Base-by-base conservation (phyloP, 2,113 vertebrate species). In the Dicentrarchus labrax region DNA sequence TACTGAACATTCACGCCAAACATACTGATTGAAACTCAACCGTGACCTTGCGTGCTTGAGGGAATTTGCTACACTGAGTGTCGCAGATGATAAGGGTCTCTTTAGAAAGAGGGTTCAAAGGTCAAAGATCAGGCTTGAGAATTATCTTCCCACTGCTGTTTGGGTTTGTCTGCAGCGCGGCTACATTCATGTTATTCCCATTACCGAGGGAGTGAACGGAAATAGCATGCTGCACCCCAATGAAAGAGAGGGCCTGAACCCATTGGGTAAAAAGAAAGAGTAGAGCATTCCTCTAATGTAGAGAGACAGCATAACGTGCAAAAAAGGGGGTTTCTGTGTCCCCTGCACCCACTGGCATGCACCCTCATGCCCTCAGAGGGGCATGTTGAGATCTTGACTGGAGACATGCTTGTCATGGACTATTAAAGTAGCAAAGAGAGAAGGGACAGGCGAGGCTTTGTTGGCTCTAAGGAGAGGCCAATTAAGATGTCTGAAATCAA, bases 401-500 rank as follows among this genome's bases (percentile, higher is more conserved):
- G 47, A 90, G 91, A 92, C 91, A 82, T 86, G 90, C 86, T 83
- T 90, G 90, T 92, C 93, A 91, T 41, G 24, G 67, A 57, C 88
- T 89, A 80, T 93, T 93, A 90, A 76, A 88, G 62, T 64, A 79
- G 88, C 62, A 70, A 75, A 83, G 88, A 72, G 80, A 73, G 71
- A 76, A 53, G 79, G 64, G 64, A 93, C 87, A 93, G 84, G 76
- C 51, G 0, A 75, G 70, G 76, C 85, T 86, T 93, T 93, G 93
- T 94, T 86, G 75, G 78, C 78, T 88, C 68, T 41, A 51, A 86
- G 72, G 64, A 86, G 72, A 88, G 71, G 67, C 72, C 81, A 91
- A 88, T 91, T 92, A 92, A 85, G 73, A 88, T 62, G 85, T 87
- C 76, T 76, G 53, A 91, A 93, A 91, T 91, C 88, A 93, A 91